Evolutionary conservation across 2,113 vertebrate species (phyloP), one percentile per base, ranked within the genome.

Genomic region (Lepus timidus): DNA sequence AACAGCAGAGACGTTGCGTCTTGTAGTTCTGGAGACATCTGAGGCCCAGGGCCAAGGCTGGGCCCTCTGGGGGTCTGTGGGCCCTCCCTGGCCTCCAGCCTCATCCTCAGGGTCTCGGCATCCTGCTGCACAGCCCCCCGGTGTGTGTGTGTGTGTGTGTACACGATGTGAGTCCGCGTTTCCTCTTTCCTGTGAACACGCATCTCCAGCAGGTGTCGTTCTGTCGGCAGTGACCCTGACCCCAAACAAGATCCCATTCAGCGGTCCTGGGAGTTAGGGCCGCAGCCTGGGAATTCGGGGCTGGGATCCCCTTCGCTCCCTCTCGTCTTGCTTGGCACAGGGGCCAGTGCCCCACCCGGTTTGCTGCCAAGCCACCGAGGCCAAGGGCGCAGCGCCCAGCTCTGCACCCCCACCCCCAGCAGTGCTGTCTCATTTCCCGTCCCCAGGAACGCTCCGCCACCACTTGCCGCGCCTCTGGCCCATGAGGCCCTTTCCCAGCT

Each of bases 401-500:
- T 52, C 67, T 78, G 17, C 29, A 52, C 9, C n/a, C 1, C 19
- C 13, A 7, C 29, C 27, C 9, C 31, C 58, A 65, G 17, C 49
- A 71, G 58, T 73, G 44, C 44, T 44, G 44, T 84, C 36, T 73
- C 64, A 4, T 68, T 74, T 31, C 29, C 22, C 27, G 0, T 75
- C 68, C 83, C 44, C 76, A 99, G 99, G 95, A 97, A 95, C 0
- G 97, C 98, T 33, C 98, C 98, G 0, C 70, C 88, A 1, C 71
- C 71, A 1, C 93, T 99, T 64, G 92, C 97, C 16, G 97, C 98
- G 8, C 88, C 97, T 8, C 90, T 99, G 96, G 98, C 98, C 95
- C 97, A 97, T 0, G 93, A 97, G 33, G 98, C 99, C 0, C 33
- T 98, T 36, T 92, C 98, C 36, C 97, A 98, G 93, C 96, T 99